These are phyloP conservation scores for Brachionus angularis DNA, from an alignment of 1,140 invertebrate species.

Conservation along the genomic window DNA sequence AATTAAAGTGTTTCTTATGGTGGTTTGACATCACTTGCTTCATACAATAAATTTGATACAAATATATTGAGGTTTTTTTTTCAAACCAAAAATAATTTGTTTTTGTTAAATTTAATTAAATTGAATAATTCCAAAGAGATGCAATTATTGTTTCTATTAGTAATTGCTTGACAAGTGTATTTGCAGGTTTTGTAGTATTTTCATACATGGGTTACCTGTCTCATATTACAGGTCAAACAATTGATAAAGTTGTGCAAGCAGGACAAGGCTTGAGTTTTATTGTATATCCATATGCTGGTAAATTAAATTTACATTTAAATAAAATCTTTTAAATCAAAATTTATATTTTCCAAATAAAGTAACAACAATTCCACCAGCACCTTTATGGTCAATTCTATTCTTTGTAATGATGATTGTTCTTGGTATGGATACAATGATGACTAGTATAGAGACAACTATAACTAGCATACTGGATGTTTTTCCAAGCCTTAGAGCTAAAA, in stretches of 20 bases:
- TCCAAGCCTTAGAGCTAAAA: slow-evolving; percentile 58
- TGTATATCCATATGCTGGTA: slow-evolving; percentile 46
- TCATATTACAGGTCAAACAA: slow-evolving; percentile 50
- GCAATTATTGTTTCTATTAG: slow-evolving; percentile 27
- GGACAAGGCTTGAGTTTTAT: slow-evolving; percentile 46
- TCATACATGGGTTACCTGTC: slow-evolving; percentile 77
- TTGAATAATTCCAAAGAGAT: not conserved
- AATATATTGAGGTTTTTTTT: not conserved
- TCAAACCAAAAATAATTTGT: no score
- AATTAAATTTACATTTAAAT: not conserved
- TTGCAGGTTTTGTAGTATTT: slow-evolving; percentile 80
- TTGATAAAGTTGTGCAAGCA: slow-evolving; percentile 51
- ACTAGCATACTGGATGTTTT: slow-evolving; percentile 68
- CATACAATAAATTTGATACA: slow-evolving; percentile 38
- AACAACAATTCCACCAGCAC: slow-evolving; percentile 45
- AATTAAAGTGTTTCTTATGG: slow-evolving; percentile 33
- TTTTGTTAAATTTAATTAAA: not conserved
- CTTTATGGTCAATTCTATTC: slow-evolving; percentile 46
- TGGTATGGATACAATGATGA: slow-evolving; percentile 59
- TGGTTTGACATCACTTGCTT: slow-evolving; percentile 33
- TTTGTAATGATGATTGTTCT: slow-evolving; percentile 47
- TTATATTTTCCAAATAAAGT: slow-evolving; percentile 24
- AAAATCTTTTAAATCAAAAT: slow-evolving; percentile 61
- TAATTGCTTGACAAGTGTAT: slow-evolving; percentile 34
- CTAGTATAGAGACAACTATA: slow-evolving; percentile 69